A percentile compares a stretch with the other conserved stretches of the same genome.
phyloP scores from a whole-genome alignment of 2,113 vertebrate species.

The Piliocolobus tephrosceles region DNA sequence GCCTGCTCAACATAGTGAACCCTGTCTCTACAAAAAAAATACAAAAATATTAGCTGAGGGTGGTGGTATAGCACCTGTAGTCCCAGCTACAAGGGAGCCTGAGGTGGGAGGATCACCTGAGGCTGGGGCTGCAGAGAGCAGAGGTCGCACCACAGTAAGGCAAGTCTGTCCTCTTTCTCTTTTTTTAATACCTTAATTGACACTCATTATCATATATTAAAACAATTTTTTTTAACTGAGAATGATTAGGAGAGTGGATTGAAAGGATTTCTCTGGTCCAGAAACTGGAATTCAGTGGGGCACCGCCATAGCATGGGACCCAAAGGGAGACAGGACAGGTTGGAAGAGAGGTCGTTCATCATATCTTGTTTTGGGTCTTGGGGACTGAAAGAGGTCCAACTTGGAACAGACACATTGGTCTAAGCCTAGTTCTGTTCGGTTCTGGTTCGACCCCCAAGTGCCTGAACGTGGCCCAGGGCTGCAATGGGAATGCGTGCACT shows the following conservation, averaged over 20 bases:
- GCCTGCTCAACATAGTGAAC: too few relatives aligned
- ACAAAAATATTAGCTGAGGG: too few relatives aligned
- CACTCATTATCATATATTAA: not conserved
- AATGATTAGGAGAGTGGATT: not conserved
- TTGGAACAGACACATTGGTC: not conserved
- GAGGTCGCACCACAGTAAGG: not conserved
- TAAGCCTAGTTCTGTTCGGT: not conserved
- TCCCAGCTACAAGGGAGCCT: too few relatives aligned
- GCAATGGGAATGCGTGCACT: constrained; percentile 26
- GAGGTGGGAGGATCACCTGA: too few relatives aligned
- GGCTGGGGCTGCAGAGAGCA: too few relatives aligned
- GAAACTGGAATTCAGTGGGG: not conserved
- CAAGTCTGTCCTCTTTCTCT: not conserved
- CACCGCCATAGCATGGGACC: not conserved
- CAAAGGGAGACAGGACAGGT: not conserved
- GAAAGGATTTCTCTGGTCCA: not conserved
- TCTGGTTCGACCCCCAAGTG: not conserved
- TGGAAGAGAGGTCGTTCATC: not conserved
- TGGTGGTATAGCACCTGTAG: too few relatives aligned
- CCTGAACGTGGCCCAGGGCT: not conserved
- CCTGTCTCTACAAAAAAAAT: too few relatives aligned
- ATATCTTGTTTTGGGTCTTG: not conserved
- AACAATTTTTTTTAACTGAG: not conserved
- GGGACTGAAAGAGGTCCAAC: not conserved
- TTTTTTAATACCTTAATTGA: not conserved